Evolutionary conservation across 2,797 vertebrate species (phyloP).

Genomic region (Salarias fasciatus): DNA sequence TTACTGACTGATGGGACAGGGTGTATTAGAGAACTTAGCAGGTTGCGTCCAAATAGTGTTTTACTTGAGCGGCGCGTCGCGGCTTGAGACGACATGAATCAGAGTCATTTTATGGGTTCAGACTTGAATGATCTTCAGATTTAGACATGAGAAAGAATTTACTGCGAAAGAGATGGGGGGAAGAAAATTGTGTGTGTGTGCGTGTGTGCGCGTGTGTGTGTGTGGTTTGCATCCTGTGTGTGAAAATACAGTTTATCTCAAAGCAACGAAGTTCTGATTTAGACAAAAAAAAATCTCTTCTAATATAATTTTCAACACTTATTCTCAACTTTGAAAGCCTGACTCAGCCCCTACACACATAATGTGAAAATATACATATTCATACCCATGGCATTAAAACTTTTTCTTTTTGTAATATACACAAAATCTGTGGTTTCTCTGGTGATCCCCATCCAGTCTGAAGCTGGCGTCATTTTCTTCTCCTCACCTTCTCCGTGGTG

Average conservation of each 20-base stretch:
- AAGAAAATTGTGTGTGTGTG: constrained; percentile 21
- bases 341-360: constrained; percentile 48
- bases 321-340: constrained; percentile 34
- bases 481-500: constrained; percentile 30
- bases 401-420: constrained; percentile 37
- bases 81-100: constrained; percentile 50
- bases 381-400: constrained; percentile 50
- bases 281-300: constrained; percentile 41
- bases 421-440: constrained; percentile 53
- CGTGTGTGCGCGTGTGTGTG: constrained; percentile 8
- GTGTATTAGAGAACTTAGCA: constrained; percentile 66
- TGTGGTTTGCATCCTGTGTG: constrained; percentile 11
- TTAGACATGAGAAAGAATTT: constrained; percentile 48
- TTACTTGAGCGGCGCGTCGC: constrained; percentile 30
- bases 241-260: constrained; percentile 20
- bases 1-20: constrained; percentile 68
- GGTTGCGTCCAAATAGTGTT: constrained; percentile 48
- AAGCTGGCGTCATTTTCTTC: constrained; percentile 51
- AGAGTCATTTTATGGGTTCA: constrained; percentile 33
- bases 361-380: constrained; percentile 70
- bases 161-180: constrained; percentile 34
- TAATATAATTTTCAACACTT: constrained; percentile 44
- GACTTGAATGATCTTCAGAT: constrained; percentile 49
- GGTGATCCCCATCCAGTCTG: constrained; percentile 54
- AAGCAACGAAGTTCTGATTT: constrained; percentile 31